Percentiles rank a stretch among this genome's conserved stretches.
Evolutionary conservation across 2,797 vertebrate species (phyloP).

Genomic region (Kryptopterus vitreolus): DNA sequence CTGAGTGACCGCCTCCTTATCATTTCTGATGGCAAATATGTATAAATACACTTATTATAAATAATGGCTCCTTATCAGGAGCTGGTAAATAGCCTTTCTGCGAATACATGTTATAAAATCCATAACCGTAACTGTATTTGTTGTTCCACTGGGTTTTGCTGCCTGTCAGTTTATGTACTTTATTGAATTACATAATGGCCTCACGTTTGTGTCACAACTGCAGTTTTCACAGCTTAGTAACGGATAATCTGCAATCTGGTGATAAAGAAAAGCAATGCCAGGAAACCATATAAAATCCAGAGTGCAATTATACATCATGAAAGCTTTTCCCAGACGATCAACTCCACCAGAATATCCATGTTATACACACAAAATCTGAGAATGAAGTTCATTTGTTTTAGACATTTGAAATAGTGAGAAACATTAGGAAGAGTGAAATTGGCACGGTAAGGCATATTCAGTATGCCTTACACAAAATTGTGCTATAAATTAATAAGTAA

Average conservation of each 20-base stretch:
- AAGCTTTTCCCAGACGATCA: background rate
- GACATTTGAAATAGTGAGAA: background rate
- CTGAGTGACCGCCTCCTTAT: too few species aligned
- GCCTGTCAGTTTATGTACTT: background rate
- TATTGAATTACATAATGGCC: background rate
- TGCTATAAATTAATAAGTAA: background rate
- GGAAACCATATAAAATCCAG: background rate
- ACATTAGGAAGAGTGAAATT: too few species aligned
- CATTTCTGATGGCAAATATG: background rate
- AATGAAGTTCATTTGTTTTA: background rate
- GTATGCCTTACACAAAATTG: background rate
- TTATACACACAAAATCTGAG: background rate
- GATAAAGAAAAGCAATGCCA: constrained; percentile 1
- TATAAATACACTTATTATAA: background rate
- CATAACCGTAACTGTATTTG: background rate
- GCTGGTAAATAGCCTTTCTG: background rate
- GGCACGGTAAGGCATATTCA: background rate
- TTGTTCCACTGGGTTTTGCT: background rate
- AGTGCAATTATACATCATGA: constrained; percentile 8
- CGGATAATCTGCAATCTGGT: background rate
- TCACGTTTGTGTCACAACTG: background rate
- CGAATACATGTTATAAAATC: background rate
- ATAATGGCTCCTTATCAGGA: background rate
- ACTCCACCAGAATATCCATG: background rate
- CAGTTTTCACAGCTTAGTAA: background rate